Evolutionary conservation across 2,888 invertebrate genomes (phyloP).

Genomic region (Meteorus colon): DNA sequence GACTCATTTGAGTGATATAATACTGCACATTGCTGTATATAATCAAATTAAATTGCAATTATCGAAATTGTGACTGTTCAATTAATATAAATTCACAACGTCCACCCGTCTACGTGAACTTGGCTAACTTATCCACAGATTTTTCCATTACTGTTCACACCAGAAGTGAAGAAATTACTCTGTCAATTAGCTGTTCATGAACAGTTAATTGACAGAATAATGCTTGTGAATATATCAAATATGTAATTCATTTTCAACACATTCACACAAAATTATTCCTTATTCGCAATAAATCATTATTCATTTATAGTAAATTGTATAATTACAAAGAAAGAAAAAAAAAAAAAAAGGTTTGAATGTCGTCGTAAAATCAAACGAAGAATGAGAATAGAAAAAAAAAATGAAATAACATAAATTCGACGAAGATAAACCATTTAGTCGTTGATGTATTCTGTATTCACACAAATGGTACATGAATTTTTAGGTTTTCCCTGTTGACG

Average conservation of each 20-base stretch:
- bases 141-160: neutral
- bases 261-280: too few relatives aligned
- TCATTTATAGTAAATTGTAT: neutral
- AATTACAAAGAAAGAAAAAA: neutral
- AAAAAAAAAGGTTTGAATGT: neutral
- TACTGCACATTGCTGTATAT: neutral
- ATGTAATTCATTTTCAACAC: too few relatives aligned
- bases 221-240: too few relatives aligned
- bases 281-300: neutral
- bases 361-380: slow-evolving; percentile 3
- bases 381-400: slow-evolving; percentile 29
- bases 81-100: neutral
- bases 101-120: neutral
- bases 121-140: neutral
- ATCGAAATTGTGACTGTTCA: neutral
- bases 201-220: too few relatives aligned
- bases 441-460: slow-evolving; percentile 42
- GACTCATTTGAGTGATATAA: neutral
- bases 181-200: too few relatives aligned
- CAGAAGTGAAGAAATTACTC: too few relatives aligned
- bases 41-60: neutral
- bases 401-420: slow-evolving; percentile 33
- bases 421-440: slow-evolving; percentile 43
- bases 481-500: slow-evolving; percentile 40
- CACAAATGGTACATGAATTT: slow-evolving; percentile 50